Conservation (phyloP, 2,797 vertebrate genomes). For the Microtus californicus region DNA sequence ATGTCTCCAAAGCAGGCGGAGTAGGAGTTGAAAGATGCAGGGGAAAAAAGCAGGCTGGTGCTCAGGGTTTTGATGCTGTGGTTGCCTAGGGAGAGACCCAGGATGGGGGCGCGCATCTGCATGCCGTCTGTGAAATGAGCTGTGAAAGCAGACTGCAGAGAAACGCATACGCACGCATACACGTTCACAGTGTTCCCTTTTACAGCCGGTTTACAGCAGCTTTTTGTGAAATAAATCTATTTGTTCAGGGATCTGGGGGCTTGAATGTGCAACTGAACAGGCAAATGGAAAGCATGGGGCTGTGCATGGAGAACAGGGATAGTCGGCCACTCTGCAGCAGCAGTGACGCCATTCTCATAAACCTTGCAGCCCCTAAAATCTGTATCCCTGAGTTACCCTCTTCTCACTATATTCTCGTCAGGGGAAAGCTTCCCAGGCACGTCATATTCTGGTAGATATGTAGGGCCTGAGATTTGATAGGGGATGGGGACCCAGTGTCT, state of each 20-base stretch:
- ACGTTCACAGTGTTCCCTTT: background rate
- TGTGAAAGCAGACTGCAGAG: background rate
- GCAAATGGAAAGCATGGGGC: background rate
- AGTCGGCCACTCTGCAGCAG: background rate
- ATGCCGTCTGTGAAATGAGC: background rate
- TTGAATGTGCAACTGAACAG: background rate
- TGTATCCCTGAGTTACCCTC: background rate
- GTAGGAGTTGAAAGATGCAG: background rate
- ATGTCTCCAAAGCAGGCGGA: background rate
- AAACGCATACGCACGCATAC: accelerated
- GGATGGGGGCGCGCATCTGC: background rate
- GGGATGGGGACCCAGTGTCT: background rate
- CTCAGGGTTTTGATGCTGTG: background rate
- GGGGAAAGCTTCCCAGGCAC: background rate
- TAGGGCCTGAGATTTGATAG: background rate
- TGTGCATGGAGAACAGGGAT: background rate
- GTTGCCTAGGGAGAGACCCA: background rate
- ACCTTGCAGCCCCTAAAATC: background rate
- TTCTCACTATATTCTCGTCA: background rate
- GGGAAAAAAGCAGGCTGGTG: too few species aligned
- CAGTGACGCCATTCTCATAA: background rate
- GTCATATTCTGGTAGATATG: background rate
- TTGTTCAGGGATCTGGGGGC: background rate
- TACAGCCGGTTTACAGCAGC: background rate
- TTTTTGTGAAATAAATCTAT: background rate